Percentiles rank a stretch among this genome's conserved stretches.
These are phyloP conservation scores for Drosophila santomea DNA, from an alignment of 1,140 invertebrate species.

Conservation along the genomic window DNA sequence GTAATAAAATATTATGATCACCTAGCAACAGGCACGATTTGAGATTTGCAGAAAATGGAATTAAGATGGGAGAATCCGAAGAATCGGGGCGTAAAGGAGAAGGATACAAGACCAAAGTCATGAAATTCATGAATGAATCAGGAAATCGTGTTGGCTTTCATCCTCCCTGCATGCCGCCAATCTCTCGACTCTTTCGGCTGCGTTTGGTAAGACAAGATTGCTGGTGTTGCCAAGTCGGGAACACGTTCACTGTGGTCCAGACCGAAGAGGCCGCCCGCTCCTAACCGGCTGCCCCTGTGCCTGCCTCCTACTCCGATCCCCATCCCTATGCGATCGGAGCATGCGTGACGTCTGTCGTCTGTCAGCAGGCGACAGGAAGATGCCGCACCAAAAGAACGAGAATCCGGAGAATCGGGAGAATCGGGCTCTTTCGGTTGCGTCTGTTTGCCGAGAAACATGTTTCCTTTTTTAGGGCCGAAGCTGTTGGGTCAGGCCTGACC, in stretches of 20 bases:
- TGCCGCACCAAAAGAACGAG: constrained; percentile 46
- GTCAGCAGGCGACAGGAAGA: constrained; percentile 59
- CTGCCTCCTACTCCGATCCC: constrained; percentile 4
- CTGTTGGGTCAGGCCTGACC: constrained; percentile 55
- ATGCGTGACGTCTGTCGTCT: constrained; percentile 70
- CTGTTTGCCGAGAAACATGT: constrained; percentile 66
- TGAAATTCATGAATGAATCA: constrained; percentile 81
- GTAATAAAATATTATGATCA: constrained; percentile 74
- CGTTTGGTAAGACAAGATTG: constrained; percentile 25
- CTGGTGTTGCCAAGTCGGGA: constrained; percentile 51
- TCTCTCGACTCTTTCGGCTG: constrained; percentile 12
- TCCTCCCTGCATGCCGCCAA: constrained; percentile 27
- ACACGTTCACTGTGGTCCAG: constrained; percentile 50
- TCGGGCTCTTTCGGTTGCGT: constrained; percentile 25
- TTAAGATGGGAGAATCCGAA: background rate
- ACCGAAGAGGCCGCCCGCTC: background rate
- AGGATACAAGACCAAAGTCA: constrained; percentile 71
- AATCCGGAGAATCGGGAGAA: background rate
- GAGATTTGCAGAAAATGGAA: constrained; percentile 15
- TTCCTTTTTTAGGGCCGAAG: constrained; percentile 60
- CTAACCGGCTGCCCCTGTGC: background rate
- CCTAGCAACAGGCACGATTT: constrained; percentile 63
- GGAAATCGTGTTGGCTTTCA: constrained; percentile 66
- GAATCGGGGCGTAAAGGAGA: constrained; percentile 15
- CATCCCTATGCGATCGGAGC: constrained; percentile 37